Evolutionary conservation across 2,888 invertebrate species (phyloP).

Genomic region (Oeneis ivallda): DNA sequence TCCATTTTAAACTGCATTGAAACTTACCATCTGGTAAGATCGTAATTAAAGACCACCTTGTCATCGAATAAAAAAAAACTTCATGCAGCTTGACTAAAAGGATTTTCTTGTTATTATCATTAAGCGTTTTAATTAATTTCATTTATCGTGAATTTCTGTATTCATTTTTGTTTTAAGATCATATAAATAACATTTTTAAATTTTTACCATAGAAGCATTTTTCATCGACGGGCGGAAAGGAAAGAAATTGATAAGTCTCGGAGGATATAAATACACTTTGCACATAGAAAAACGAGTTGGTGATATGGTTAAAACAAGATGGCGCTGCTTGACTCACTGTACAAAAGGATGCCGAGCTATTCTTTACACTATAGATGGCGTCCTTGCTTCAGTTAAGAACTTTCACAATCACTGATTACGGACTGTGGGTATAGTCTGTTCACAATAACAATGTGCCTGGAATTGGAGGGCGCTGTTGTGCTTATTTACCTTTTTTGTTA

Average conservation of each 20-base stretch:
- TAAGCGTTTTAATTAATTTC: too few relatives aligned
- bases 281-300: constrained; percentile 19
- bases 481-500: too few relatives aligned
- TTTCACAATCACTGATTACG: constrained; percentile 24
- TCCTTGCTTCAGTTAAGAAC: constrained; percentile 4
- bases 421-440: background rate
- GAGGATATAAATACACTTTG: constrained; percentile 46
- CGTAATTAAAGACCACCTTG: too few relatives aligned
- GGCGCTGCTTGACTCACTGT: constrained; percentile 38
- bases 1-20: too few relatives aligned
- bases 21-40: too few relatives aligned
- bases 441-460: too few relatives aligned
- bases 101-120: too few relatives aligned
- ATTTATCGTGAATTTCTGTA: background rate
- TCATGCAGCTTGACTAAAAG: too few relatives aligned
- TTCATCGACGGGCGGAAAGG: constrained; percentile 35
- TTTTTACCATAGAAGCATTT: constrained; percentile 15
- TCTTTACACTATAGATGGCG: constrained; percentile 41
- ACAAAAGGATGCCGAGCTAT: constrained; percentile 48
- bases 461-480: too few relatives aligned
- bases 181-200: background rate
- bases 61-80: too few relatives aligned
- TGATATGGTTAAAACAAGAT: constrained; percentile 32
- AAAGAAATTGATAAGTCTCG: constrained; percentile 44
- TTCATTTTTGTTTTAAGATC: background rate